Percentiles rank a stretch among this genome's conserved stretches.
These are phyloP conservation scores for Peromyscus attwateri DNA, from an alignment of 2,797 vertebrate genomes.

Conservation along the genomic window DNA sequence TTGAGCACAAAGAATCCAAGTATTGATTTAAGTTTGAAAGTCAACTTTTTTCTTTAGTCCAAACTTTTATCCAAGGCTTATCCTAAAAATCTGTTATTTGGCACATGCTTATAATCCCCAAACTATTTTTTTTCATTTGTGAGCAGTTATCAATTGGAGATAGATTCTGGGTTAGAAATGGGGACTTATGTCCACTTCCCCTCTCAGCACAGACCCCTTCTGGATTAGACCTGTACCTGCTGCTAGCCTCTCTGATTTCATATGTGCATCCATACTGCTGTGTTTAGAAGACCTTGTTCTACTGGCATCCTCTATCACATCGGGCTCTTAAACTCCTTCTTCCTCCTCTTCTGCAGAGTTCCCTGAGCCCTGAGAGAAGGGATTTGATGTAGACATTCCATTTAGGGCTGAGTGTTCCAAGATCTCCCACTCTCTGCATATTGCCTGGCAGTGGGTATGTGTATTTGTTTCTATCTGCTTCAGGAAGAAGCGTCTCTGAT, in stretches of 20 bases:
- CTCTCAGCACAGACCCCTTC: background rate
- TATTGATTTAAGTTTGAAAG: conserved; percentile 21
- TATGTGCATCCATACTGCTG: background rate
- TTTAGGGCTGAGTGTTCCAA: background rate
- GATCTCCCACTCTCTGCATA: background rate
- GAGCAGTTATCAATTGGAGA: background rate
- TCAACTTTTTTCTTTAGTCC: background rate
- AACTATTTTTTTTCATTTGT: background rate
- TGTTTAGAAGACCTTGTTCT: background rate
- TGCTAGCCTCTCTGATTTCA: background rate
- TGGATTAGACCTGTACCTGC: background rate
- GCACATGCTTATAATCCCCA: background rate
- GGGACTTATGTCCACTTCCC: background rate
- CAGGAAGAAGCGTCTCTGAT: no score
- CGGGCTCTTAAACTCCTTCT: background rate
- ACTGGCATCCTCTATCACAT: background rate
- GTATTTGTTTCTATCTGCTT: background rate
- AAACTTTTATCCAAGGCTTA: background rate
- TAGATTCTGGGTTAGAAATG: background rate
- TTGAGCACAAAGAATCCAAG: background rate
- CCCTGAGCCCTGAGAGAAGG: background rate
- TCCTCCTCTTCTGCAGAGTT: background rate
- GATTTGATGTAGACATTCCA: background rate
- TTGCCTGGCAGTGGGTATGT: background rate
- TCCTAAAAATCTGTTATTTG: background rate